Evolutionary conservation across 1,140 invertebrate genomes (phyloP).

Genomic region (Scaptomyza graminum): DNA sequence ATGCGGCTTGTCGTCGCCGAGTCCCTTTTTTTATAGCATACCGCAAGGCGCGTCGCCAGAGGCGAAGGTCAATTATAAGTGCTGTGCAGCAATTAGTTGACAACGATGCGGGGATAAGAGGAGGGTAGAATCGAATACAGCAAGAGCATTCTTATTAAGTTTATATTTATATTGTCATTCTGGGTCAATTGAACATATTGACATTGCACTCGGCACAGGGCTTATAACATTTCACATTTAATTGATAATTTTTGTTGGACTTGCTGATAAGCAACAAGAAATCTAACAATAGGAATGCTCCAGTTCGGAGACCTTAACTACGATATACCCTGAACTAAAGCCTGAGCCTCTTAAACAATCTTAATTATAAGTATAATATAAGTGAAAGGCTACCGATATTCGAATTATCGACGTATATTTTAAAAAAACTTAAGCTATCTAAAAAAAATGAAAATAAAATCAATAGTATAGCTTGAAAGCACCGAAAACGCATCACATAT

Average conservation of each 20-base stretch:
- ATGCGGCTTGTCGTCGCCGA: slow-evolving; percentile 29
- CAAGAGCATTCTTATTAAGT: not conserved
- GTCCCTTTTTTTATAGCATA: slow-evolving; percentile 36
- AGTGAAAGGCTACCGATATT: too few relatives aligned
- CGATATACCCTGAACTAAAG: not conserved
- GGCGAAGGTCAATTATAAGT: slow-evolving; percentile 76
- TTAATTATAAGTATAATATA: too few relatives aligned
- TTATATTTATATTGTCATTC: slow-evolving; percentile 57
- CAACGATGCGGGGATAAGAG: slow-evolving; percentile 1
- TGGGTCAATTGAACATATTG: slow-evolving; percentile 63
- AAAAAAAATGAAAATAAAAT: too few relatives aligned
- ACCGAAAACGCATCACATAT: too few relatives aligned
- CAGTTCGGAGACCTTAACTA: too few relatives aligned
- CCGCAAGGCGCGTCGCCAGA: slow-evolving; percentile 35
- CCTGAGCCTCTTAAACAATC: too few relatives aligned
- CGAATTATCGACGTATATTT: too few relatives aligned
- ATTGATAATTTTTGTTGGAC: slow-evolving; percentile 72
- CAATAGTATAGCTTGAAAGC: too few relatives aligned
- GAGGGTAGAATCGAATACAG: not conserved
- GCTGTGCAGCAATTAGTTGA: slow-evolving; percentile 63
- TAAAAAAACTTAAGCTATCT: too few relatives aligned
- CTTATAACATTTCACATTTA: slow-evolving; percentile 57
- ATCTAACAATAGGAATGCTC: not conserved
- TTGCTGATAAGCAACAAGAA: slow-evolving; percentile 54
- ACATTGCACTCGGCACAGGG: slow-evolving; percentile 59